Evolutionary conservation across 1,140 invertebrate species (phyloP), one percentile per base, ranked within the genome.

Genomic region (Propsilocerus akamusi): DNA sequence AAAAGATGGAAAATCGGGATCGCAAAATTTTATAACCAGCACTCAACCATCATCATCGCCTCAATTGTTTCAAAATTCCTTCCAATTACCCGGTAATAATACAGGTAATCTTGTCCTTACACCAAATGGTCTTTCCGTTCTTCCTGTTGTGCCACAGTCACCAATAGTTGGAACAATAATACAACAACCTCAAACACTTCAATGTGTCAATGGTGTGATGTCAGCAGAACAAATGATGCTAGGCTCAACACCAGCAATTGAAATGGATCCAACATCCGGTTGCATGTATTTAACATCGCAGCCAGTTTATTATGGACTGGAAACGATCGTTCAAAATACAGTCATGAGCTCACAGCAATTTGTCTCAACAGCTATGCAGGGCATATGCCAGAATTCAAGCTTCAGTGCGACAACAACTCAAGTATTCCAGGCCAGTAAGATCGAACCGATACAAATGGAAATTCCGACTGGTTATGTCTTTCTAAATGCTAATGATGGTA

Each of bases 301-400:
- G 53, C 83, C 82, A 2, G 78, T 86, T 59, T 85, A 83, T 58
- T 84, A 85, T 53, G 81, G 81, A 1, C 69, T 86, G 53, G 83
- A 86, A 65, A 86, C 83, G 0, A 84, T 86, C 50, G 83, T 86
- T 10, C 83, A 84, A 61, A 86, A 86, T 57, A 86, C 83, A 11
- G 81, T 86, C 0, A 86, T 86, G 82, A 83, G 80, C 20, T 84
- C 81, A 23, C 83, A 84, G 59, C 83, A 86, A 55, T 84, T 85
- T 60, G 75, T 86, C 24, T 77, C 82, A 8, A 81, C 80, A 3
- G 75, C 80, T 4, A 77, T 84, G 64, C 81, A 80, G 47, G 81
- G 83, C 41, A 79, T 85, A 10, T 79, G 80, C 25, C 76, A 80
- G 55, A 80, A 80, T 56, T 83, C 81, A 55, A 85, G 81, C 61